Percentiles rank a stretch among this genome's conserved stretches.
phyloP scores from a whole-genome alignment of 2,797 vertebrate species.

The Scarus forsteni region DNA sequence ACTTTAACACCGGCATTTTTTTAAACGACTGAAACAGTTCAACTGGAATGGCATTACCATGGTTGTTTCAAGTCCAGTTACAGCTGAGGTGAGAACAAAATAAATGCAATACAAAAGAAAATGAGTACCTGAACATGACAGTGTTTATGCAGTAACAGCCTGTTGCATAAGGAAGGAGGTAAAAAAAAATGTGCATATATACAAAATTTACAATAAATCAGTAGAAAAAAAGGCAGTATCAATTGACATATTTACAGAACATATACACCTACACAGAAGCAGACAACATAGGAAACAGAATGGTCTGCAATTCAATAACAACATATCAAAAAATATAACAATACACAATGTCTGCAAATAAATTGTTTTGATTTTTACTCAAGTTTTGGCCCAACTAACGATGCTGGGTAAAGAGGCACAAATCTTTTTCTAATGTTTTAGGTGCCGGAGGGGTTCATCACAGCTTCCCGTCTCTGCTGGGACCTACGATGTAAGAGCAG shows the following conservation, averaged over 20 bases:
- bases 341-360: slow-evolving; percentile 4
- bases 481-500: slow-evolving; percentile 2
- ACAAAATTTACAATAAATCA: not conserved
- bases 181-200: not conserved
- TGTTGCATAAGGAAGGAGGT: slow-evolving; percentile 3
- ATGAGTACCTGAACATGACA: not conserved
- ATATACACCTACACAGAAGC: not conserved
- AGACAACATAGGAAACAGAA: slow-evolving; percentile 2
- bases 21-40: not conserved
- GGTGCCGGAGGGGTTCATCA: not conserved
- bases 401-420: not conserved
- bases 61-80: not conserved
- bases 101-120: not conserved
- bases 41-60: not conserved
- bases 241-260: not conserved
- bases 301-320: not conserved
- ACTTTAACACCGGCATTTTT: not conserved
- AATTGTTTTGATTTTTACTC: not conserved
- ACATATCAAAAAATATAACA: not conserved
- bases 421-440: not conserved
- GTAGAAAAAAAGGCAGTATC: not conserved
- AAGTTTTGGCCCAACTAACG: not conserved
- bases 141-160: not conserved
- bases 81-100: not conserved
- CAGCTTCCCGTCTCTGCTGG: fast-evolving